Conservation (phyloP, 2,113 vertebrate genomes). For the Ophiodon elongatus region DNA sequence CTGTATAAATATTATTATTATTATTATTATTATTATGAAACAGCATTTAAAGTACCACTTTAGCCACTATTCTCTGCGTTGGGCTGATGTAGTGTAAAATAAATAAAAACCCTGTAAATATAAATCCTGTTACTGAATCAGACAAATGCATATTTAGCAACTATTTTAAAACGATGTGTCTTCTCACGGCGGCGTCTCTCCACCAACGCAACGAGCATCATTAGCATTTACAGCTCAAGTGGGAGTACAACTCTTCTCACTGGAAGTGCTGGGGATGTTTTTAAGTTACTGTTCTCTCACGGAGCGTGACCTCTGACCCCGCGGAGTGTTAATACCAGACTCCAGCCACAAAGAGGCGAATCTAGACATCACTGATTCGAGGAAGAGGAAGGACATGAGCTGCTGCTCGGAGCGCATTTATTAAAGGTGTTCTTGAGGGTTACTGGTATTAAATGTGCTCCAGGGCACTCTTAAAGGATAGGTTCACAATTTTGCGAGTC, state of each 20-base stretch:
- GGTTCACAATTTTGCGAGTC: too few relatives aligned
- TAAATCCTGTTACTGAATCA: not conserved
- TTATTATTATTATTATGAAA: too few relatives aligned
- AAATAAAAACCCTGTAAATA: not conserved
- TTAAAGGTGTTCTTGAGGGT: not conserved
- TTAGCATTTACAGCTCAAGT: not conserved
- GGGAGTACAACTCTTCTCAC: not conserved
- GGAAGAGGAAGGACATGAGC: too few relatives aligned
- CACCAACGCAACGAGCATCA: too few relatives aligned
- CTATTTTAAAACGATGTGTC: not conserved
- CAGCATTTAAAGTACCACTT: not conserved
- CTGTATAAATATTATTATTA: too few relatives aligned
- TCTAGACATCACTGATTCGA: not conserved
- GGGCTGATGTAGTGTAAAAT: not conserved
- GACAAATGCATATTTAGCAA: not conserved
- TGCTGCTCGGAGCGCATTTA: not conserved
- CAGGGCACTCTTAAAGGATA: too few relatives aligned
- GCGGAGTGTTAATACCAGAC: not conserved
- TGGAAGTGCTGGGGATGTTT: not conserved
- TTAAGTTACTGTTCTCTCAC: not conserved
- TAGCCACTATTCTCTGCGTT: not conserved
- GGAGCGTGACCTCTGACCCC: not conserved
- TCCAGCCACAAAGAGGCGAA: not conserved
- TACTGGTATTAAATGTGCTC: too few relatives aligned
- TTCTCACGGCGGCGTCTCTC: not conserved